Evolutionary conservation across 2,113 vertebrate species (phyloP).

Genomic region (Chionodraco myersi): DNA sequence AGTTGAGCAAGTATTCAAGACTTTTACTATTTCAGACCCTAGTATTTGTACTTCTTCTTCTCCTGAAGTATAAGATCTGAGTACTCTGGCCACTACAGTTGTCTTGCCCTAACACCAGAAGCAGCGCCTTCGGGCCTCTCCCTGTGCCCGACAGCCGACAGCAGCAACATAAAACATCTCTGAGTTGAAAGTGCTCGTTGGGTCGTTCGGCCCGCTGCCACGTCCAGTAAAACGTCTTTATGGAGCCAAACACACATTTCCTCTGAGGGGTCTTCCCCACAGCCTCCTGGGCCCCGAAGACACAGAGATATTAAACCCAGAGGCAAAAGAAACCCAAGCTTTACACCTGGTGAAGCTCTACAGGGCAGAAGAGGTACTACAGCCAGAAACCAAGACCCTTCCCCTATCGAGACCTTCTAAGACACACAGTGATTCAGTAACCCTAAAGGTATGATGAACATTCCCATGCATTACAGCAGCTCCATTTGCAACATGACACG

Average conservation of each 20-base stretch:
- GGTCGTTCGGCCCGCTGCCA: neutral
- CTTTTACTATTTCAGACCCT: too few relatives aligned
- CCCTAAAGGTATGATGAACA: too few relatives aligned
- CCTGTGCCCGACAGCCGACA: conserved; percentile 26
- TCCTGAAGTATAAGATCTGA: too few relatives aligned
- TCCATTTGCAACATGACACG: too few relatives aligned
- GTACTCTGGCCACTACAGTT: neutral
- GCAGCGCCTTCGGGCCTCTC: conserved; percentile 15
- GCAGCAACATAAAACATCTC: conserved; percentile 9
- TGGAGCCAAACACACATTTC: neutral
- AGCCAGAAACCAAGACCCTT: conserved; percentile 3
- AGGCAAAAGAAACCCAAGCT: neutral
- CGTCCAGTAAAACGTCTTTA: conserved; percentile 18
- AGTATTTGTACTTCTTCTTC: too few relatives aligned
- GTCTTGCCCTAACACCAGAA: conserved; percentile 6
- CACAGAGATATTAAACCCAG: too few relatives aligned
- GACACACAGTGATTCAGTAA: too few relatives aligned
- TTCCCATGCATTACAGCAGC: too few relatives aligned
- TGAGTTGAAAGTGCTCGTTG: neutral
- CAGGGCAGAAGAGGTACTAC: neutral
- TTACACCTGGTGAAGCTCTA: conserved; percentile 7
- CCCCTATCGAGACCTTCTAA: neutral
- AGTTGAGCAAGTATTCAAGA: too few relatives aligned
- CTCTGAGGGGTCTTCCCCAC: neutral
- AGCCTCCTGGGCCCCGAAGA: neutral